Percentiles rank a stretch among this genome's conserved stretches.
These are phyloP conservation scores for Pelecanoides urinatrix DNA, from an alignment of 2,113 vertebrate genomes.

Conservation along the genomic window DNA sequence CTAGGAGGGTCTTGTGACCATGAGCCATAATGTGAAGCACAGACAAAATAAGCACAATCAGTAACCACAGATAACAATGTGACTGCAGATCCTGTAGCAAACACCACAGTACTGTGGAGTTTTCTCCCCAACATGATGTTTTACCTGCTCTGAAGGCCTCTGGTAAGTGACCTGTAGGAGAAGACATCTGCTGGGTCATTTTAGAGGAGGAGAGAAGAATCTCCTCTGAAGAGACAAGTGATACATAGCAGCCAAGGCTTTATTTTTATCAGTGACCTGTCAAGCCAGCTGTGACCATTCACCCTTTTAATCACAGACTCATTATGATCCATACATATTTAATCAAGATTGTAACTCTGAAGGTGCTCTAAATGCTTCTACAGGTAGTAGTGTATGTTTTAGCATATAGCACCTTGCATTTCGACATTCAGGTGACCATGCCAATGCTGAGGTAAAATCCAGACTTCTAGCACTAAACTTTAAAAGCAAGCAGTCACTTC, in stretches of 20 bases:
- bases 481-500: background rate
- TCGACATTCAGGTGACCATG: background rate
- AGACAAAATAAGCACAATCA: background rate
- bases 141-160: background rate
- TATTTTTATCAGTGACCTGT: background rate
- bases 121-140: background rate
- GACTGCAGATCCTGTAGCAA: background rate
- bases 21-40: background rate
- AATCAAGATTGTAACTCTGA: background rate
- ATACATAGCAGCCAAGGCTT: background rate
- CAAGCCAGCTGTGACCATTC: background rate
- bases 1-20: background rate
- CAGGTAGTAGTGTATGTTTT: background rate
- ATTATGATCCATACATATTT: background rate
- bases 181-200: background rate
- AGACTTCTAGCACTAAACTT: background rate
- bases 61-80: background rate
- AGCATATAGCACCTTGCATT: background rate
- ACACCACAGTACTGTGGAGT: background rate
- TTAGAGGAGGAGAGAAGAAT: background rate
- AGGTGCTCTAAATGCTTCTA: background rate
- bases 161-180: background rate
- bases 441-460: background rate
- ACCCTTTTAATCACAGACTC: background rate
- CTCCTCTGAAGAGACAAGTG: background rate